These are phyloP conservation scores for Meteorus cinctellus DNA, from an alignment of 2,888 invertebrate species.

Conservation along the genomic window DNA sequence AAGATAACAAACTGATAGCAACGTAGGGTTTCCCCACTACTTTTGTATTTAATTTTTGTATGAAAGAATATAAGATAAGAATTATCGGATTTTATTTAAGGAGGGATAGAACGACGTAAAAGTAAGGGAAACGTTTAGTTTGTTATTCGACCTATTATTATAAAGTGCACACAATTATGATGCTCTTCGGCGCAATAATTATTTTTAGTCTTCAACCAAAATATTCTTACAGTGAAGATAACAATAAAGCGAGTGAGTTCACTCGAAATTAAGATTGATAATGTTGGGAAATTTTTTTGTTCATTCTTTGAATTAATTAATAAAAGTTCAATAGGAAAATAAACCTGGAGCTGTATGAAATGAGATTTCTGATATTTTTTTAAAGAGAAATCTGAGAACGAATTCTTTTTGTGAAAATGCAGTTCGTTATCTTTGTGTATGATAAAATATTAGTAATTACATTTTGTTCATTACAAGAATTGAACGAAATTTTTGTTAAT, in stretches of 20 bases:
- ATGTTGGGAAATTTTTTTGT: neutral
- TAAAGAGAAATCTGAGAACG: too few species aligned
- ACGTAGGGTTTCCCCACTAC: neutral
- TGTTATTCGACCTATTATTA: neutral
- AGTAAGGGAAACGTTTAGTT: neutral
- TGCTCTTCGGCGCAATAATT: conserved; percentile 6
- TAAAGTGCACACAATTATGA: neutral
- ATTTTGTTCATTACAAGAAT: too few species aligned
- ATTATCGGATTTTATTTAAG: neutral
- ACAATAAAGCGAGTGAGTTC: neutral
- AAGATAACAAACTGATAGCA: neutral
- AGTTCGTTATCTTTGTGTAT: too few species aligned
- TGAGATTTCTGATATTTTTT: too few species aligned
- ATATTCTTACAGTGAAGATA: neutral
- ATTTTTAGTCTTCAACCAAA: neutral
- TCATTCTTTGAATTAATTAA: neutral
- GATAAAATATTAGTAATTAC: too few species aligned
- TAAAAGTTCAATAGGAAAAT: too few species aligned
- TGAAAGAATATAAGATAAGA: conserved; percentile 15
- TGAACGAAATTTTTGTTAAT: too few species aligned
- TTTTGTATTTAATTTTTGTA: neutral
- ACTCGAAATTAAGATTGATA: neutral
- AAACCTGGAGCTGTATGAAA: too few species aligned
- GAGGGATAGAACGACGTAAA: neutral
- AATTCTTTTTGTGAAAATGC: too few species aligned